These are phyloP conservation scores for Dipodomys ordii DNA, from an alignment of 2,113 vertebrate species.

Conservation along the genomic window DNA sequence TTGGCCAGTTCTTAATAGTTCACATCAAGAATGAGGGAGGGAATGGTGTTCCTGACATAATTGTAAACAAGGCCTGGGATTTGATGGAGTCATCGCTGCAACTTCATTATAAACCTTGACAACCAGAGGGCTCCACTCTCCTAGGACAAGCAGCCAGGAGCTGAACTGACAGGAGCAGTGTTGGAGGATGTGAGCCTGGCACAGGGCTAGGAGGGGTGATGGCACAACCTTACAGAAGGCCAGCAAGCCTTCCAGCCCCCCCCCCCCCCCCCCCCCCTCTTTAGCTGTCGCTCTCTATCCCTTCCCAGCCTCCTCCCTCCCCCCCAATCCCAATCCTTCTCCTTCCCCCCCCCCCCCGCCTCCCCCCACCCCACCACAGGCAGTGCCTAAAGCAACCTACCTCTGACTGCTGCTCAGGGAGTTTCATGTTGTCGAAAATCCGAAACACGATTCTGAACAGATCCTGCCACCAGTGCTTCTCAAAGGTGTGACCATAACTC, in stretches of 20 bases:
- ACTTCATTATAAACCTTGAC: no score
- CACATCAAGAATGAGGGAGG: background rate
- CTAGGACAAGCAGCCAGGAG: no score
- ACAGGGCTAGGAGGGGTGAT: background rate
- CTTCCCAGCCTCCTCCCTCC: no score
- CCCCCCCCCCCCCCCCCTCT: no score
- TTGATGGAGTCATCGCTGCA: background rate
- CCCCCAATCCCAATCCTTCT: no score
- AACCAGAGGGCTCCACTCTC: no score
- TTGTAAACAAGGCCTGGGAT: background rate
- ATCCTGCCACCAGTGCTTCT: conserved; percentile 99
- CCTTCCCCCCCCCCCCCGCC: no score
- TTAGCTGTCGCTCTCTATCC: no score
- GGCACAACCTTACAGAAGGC: fast-evolving
- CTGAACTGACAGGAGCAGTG: background rate
- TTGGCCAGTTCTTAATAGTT: background rate
- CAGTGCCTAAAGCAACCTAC: conserved; percentile 80
- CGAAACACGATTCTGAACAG: conserved; percentile 98
- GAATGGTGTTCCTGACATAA: background rate
- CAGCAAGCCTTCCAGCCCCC: background rate
- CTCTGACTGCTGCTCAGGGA: conserved; percentile 98
- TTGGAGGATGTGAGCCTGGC: background rate
- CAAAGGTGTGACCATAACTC: conserved; percentile 97
- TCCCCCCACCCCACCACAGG: no score
- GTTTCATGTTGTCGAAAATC: conserved; percentile 99